Evolutionary conservation across 2,797 vertebrate genomes (phyloP), one percentile per base, ranked within the genome.

Genomic region (Adelosebastes latens): DNA sequence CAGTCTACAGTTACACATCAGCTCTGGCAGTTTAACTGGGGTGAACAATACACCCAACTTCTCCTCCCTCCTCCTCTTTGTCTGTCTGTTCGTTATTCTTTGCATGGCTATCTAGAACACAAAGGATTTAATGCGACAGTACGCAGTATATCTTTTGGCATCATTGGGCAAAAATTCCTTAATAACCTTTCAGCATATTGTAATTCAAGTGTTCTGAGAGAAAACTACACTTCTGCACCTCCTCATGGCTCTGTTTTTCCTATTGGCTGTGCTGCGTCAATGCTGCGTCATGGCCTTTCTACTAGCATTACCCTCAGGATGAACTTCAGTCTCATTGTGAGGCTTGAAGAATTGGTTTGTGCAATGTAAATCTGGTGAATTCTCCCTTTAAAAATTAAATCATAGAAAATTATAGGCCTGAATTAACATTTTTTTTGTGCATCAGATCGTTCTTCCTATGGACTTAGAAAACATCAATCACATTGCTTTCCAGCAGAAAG

Each of bases 21-120:
- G 68, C 86, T 84, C 18, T 22, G 56, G 63, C 70, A 34, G 29
- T 84, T 86, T 86, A 89, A 89, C 81, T 86, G 75, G 67, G 69
- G 61, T 82, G 69, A 87, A 76, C 52, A 53, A 70, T 69, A 20
- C 65, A 60, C 9, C 55, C 25, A 24, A 1, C 49, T 10, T 49
- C 71, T 63, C 24, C 36, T 16, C 2, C 65, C 61, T 56, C 46
- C 20, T 52, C 60, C n/a, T 68, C 12, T 59, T 59, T 25, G 31
- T 46, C 62, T 34, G 59, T 46, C 71, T 27, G 53, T 73, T 71
- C 39, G 13, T 70, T 25, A 36, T 22, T 42, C 52, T 72, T 66
- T 65, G 49, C 71, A 72, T 27, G 46, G 22, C 24, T 56, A 12
- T 76, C 24, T 42, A 59, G 58, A 58, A 22, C 34, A 79, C 27